Evolutionary conservation across 2,888 invertebrate species (phyloP), one percentile per base, ranked within the genome.

Genomic region (Pomacea canaliculata): DNA sequence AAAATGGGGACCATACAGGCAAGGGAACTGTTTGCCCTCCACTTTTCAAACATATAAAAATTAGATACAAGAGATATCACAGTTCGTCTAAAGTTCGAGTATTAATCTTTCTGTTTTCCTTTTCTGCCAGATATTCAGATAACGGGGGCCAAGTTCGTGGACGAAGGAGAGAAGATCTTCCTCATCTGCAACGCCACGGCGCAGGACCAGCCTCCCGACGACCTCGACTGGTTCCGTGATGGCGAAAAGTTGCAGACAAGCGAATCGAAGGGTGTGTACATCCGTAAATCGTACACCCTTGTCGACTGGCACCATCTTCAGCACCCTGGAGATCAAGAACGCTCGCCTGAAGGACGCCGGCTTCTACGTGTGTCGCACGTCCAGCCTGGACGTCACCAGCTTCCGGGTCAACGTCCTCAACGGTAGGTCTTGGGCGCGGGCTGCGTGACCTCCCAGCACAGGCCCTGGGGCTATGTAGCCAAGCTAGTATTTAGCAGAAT

Each of bases 201-300:
- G 51, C 79, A 82, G 27, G 83, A 83, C 23, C 82, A 82, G 16
- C 84, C 86, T 3, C 85, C 85, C 0, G 80, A 84, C 63, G 86
- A 86, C 71, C 79, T 87, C 68, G 85, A 86, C 74, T 87, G 87
- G 87, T 82, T 86, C 73, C 85, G 85, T 72, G 82, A 84, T 71
- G 82, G 82, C 62, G 68, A 69, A 60, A 68, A 68, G 9, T n/a
- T 65, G 9, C 70, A 76, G 70, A 70, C 70, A n/a, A 65, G 66
- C 46, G 76, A 76, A 19, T 10, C 48, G 23, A 70, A 65, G 46
- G 76, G 76, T 1, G 70, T 70, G 8, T 70, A 65, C 71, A 82
- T 80, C 49, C 76, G 78, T 59, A 82, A 82, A 71, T 71, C 72
- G 79, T 82, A 85, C 79, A 83, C 85, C 23, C 76, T 84, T 84